Evolutionary conservation across 2,113 vertebrate genomes (phyloP).

Genomic region (Pelobates fuscus): DNA sequence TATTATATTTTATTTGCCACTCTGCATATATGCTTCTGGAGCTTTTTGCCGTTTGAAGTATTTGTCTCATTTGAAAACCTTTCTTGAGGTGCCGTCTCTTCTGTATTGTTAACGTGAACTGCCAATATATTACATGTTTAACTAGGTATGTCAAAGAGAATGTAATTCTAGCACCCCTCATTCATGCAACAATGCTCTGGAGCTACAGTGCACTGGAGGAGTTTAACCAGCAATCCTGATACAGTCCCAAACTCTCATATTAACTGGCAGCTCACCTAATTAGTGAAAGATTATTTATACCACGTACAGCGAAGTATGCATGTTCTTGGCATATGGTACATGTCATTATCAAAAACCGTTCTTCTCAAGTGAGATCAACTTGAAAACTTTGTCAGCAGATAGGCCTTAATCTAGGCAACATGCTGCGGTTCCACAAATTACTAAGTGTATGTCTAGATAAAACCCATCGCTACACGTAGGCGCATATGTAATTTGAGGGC

Average conservation of each 20-base stretch:
- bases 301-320: conserved; percentile 42
- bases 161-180: too few relatives aligned
- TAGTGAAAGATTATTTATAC: conserved; percentile 34
- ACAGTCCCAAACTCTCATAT: neutral
- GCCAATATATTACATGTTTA: too few relatives aligned
- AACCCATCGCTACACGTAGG: neutral
- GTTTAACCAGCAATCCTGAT: neutral
- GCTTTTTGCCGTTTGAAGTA: too few relatives aligned
- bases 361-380: conserved; percentile 35
- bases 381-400: conserved; percentile 26
- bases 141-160: too few relatives aligned
- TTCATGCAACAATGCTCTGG: too few relatives aligned
- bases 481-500: neutral
- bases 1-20: too few relatives aligned
- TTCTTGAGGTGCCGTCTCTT: too few relatives aligned
- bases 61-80: too few relatives aligned
- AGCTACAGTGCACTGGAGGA: neutral
- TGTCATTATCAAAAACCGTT: conserved; percentile 35
- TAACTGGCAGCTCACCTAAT: conserved; percentile 47
- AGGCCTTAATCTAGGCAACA: conserved; percentile 28
- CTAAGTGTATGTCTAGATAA: conserved; percentile 32
- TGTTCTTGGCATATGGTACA: conserved; percentile 37
- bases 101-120: too few relatives aligned
- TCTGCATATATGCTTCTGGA: too few relatives aligned
- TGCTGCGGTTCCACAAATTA: conserved; percentile 21